These are phyloP conservation scores for Isurus oxyrinchus DNA, from an alignment of 2,113 vertebrate species.

Conservation along the genomic window DNA sequence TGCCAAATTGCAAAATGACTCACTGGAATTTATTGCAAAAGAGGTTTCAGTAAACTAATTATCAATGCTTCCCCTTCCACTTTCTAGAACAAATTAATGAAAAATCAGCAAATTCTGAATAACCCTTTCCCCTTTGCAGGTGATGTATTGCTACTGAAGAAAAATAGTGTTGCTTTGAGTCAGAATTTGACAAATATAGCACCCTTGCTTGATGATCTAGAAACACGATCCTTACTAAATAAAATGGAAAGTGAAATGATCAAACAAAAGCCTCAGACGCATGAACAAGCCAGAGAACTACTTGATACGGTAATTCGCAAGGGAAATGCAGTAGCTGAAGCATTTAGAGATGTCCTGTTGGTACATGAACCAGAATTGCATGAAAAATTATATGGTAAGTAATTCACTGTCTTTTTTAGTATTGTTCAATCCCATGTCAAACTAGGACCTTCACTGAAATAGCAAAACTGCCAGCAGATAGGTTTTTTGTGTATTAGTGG, in stretches of 20 bases:
- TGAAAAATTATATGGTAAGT: constrained; percentile 84
- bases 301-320: constrained; percentile 85
- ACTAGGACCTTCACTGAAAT: neutral
- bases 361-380: constrained; percentile 79
- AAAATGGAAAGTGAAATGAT: constrained; percentile 75
- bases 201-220: constrained; percentile 74
- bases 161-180: constrained; percentile 79
- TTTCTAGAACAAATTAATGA: neutral
- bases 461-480: neutral
- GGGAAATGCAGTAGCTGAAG: constrained; percentile 81
- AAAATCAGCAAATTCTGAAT: neutral
- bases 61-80: too few species aligned
- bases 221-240: constrained; percentile 72
- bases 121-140: constrained; percentile 58
- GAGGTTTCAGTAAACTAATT: neutral
- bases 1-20: neutral
- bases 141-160: constrained; percentile 83
- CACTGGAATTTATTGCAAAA: neutral
- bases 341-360: constrained; percentile 83
- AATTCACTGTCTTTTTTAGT: neutral
- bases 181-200: constrained; percentile 77
- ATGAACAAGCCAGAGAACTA: constrained; percentile 79
- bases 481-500: neutral
- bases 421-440: neutral
- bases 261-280: constrained; percentile 74